phyloP scores from a whole-genome alignment of 2,113 vertebrate species.

The Odocoileus hemionus region DNA sequence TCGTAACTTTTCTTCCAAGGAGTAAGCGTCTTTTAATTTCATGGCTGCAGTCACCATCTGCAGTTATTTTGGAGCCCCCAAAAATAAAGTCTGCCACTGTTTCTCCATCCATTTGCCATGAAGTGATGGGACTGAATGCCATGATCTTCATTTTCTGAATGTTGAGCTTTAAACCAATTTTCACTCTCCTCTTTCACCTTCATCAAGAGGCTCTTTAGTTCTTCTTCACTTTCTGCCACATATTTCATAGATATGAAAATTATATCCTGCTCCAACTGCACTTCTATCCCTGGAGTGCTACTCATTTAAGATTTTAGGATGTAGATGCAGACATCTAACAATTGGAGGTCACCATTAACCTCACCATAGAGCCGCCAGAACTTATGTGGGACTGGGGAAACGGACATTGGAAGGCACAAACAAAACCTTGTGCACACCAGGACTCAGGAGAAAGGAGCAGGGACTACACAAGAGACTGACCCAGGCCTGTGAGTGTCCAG shows the following conservation, averaged over 20 bases:
- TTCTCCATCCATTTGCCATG: neutral
- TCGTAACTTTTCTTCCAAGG: neutral
- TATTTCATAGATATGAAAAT: neutral
- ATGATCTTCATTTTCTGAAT: neutral
- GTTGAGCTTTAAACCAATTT: neutral
- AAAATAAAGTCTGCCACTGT: neutral
- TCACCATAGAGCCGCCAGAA: neutral
- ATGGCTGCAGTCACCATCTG: neutral
- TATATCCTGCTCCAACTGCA: neutral
- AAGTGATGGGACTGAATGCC: neutral
- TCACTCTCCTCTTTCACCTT: neutral
- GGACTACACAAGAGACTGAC: neutral
- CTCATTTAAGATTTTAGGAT: neutral
- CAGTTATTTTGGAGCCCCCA: neutral
- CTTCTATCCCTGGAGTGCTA: neutral
- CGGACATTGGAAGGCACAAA: too few relatives aligned
- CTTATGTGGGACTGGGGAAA: too few relatives aligned
- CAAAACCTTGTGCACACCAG: too few relatives aligned
- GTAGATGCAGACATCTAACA: neutral
- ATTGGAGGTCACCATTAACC: neutral
- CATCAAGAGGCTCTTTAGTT: neutral
- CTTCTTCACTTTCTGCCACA: neutral
- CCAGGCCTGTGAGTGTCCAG: neutral
- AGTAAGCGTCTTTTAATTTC: neutral
- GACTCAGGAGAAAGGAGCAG: too few relatives aligned